These are phyloP conservation scores for Menidia beryllina DNA, from an alignment of 2,113 vertebrate genomes.

Conservation along the genomic window DNA sequence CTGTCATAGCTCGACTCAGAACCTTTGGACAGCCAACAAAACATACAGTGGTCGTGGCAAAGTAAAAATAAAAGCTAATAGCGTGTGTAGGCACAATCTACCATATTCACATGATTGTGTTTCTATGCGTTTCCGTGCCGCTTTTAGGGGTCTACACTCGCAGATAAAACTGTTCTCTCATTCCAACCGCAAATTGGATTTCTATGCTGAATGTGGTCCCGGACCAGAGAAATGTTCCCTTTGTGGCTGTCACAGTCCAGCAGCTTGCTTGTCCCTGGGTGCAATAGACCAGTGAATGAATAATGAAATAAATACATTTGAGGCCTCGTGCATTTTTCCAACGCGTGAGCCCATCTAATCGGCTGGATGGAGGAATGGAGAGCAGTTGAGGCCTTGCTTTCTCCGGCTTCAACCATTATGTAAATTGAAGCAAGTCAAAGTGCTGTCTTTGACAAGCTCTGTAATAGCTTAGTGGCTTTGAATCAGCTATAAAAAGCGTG, in stretches of 20 bases:
- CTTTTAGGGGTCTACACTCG: constrained; percentile 48
- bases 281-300: constrained; percentile 72
- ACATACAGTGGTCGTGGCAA: constrained; percentile 8
- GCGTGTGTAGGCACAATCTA: not conserved
- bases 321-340: constrained; percentile 66
- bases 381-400: constrained; percentile 71
- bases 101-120: not conserved
- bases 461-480: constrained; percentile 77
- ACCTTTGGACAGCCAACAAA: constrained; percentile 23
- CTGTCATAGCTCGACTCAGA: not conserved
- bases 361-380: constrained; percentile 66
- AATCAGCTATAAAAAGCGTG: constrained; percentile 79
- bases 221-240: constrained; percentile 56
- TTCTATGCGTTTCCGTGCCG: constrained; percentile 26
- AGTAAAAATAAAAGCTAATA: not conserved
- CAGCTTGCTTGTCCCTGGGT: constrained; percentile 60
- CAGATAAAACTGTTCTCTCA: constrained; percentile 69
- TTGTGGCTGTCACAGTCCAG: constrained; percentile 65
- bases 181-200: constrained; percentile 75
- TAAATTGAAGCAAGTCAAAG: constrained; percentile 81
- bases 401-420: constrained; percentile 77
- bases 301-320: constrained; percentile 79
- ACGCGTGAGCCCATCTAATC: constrained; percentile 78
- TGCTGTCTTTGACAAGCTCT: constrained; percentile 71
- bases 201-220: constrained; percentile 43